Evolutionary conservation across 1,140 invertebrate species (phyloP).

Genomic region (Drosophila parvula): DNA sequence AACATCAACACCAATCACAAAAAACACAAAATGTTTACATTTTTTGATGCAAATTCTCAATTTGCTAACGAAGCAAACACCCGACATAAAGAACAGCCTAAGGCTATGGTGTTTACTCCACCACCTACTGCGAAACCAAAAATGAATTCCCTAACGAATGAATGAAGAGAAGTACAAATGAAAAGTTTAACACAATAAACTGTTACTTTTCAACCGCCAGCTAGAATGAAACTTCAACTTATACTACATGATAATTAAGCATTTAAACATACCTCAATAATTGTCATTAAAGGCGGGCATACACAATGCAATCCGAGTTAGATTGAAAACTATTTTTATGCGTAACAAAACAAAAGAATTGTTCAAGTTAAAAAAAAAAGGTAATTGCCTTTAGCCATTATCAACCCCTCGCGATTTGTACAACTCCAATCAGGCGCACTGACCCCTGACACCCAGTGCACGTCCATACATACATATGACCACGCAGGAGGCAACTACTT

Average conservation of each 20-base stretch:
- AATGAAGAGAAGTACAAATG: slow-evolving; percentile 5
- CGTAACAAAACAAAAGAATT: slow-evolving; percentile 3
- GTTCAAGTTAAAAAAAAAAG: slow-evolving; percentile 11
- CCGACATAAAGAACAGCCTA: neutral
- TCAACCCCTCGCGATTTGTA: slow-evolving; percentile 12
- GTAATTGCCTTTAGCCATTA: slow-evolving; percentile 6
- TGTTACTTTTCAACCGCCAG: neutral
- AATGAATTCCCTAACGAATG: neutral
- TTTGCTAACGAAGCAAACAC: slow-evolving; percentile 74
- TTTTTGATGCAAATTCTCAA: slow-evolving; percentile 68
- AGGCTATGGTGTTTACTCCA: slow-evolving; percentile 2
- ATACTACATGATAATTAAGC: neutral
- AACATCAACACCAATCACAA: slow-evolving; percentile 43
- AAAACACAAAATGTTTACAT: slow-evolving; percentile 69
- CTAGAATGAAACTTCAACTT: neutral
- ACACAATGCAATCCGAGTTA: neutral
- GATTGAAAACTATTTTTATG: neutral
- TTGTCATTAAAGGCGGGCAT: neutral
- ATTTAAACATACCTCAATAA: neutral
- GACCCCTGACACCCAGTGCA: slow-evolving; percentile 60
- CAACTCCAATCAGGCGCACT: slow-evolving; percentile 33
- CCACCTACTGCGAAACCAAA: neutral
- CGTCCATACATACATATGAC: neutral
- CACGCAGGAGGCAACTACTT: slow-evolving; percentile 6
- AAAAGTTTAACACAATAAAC: slow-evolving; percentile 9